Base-by-base conservation (phyloP, 1,140 invertebrate genomes). In the Trissolcus basalis region DNA sequence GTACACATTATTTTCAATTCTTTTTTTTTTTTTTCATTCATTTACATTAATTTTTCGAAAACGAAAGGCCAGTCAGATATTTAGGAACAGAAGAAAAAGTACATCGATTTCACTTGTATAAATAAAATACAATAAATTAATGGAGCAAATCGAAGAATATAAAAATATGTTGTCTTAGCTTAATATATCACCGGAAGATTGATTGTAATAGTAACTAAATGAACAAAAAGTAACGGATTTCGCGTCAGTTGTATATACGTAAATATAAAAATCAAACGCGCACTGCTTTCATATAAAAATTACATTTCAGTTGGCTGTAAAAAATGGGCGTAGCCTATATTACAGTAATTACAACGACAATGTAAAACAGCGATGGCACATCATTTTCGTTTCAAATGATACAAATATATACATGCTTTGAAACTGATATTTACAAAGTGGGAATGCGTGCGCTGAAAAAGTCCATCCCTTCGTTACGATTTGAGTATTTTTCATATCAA, bases 271-370 rank as follows among this genome's bases (percentile, higher is more conserved):
- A 75, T 63, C 68, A 36, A 47, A 10, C 47, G 44, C 32, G 56
- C 14, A 63, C 49, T 65, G 19, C 19, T 27, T 27, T 27, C 19
- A 27, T 69, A 55, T 71, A 64, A 77, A 67, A 68, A 59, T 6
- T 27, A 27, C 69, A 53, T 32, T 53, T 55, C 55, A 36, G 14
- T 41, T n/a, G 64, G 33, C 13, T 53, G 55, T 68, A 75, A 47
- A 74, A 79, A 81, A 71, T 45, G 9, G 47, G n/a, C 36, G 27
- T 27, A 68, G 48, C 15, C 47, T 75, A 76, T 64, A 41, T 51
- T 81, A 78, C 77, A 81, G 64, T 79, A 79, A 77, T 77, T 79
- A 78, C 74, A 79, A 64, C 69, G 73, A 77, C 53, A 48, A 79
- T 73, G 67, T 73, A 61, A 72, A 63, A 65, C 43, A 44, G 61